Percentiles rank a stretch among this genome's conserved stretches.
Evolutionary conservation across 1,140 invertebrate genomes (phyloP).

Genomic region (Manduca sexta): DNA sequence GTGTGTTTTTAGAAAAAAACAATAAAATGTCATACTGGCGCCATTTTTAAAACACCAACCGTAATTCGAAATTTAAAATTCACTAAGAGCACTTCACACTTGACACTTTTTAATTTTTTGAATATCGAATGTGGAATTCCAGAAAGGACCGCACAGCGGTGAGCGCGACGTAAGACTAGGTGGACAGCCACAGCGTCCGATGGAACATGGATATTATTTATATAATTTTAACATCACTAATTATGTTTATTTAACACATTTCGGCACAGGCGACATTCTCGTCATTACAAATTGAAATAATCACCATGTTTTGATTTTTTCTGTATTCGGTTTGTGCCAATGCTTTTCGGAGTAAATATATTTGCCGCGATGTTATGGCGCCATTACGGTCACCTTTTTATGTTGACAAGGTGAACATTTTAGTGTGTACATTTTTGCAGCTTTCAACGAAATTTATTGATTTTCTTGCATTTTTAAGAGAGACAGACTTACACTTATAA

Average conservation of each 20-base stretch:
- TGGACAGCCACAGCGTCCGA: background rate
- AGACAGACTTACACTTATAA: too few relatives aligned
- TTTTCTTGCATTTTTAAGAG: too few relatives aligned
- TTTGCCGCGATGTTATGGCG: too few relatives aligned
- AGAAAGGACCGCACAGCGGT: conserved; percentile 4
- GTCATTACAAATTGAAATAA: conserved; percentile 1
- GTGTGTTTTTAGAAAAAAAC: conserved; percentile 1
- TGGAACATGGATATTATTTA: conserved; percentile 6
- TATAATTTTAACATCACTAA: conserved; percentile 4
- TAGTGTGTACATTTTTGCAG: too few relatives aligned
- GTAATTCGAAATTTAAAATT: background rate
- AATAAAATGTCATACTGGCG: conserved; percentile 1
- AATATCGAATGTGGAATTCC: conserved; percentile 4
- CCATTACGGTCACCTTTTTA: too few relatives aligned
- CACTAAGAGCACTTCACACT: conserved; percentile 4
- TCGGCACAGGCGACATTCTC: background rate
- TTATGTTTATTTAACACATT: conserved; percentile 4
- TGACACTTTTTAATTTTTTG: conserved; percentile 2
- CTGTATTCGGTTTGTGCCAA: too few relatives aligned
- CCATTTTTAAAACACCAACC: conserved; percentile 1
- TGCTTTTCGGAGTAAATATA: too few relatives aligned
- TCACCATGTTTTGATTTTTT: background rate
- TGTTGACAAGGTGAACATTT: too few relatives aligned
- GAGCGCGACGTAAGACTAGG: conserved; percentile 1
- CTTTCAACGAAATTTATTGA: too few relatives aligned